Evolutionary conservation across 2,888 invertebrate species (phyloP), one percentile per base, ranked within the genome.

Genomic region (Ophioninae sp.): DNA sequence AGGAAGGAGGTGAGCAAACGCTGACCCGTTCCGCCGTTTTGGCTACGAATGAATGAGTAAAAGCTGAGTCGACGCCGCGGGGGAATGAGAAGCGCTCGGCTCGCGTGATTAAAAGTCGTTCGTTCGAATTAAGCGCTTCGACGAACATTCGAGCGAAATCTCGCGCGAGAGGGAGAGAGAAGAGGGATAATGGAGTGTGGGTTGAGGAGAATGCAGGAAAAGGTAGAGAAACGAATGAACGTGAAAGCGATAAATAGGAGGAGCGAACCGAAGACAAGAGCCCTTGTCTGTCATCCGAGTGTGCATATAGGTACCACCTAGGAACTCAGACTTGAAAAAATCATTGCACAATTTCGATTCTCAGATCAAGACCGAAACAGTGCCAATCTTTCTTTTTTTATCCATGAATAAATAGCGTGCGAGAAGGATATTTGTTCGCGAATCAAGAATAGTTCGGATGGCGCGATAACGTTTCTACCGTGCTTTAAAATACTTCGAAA

Each of bases 91-190:
- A 73, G 74, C 41, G 79, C 67, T 44, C 61, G 82, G 72, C 75
- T 85, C 79, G 75, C 82, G 81, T 82, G 84, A 87, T 86, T 87
- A 87, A 81, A 82, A 85, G 79, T 81, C 84, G 81, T 81, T 84
- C 81, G 79, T 84, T 79, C 81, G 81, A 84, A 84, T 84, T 84
- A 84, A 84, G 81, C 84, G 79, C 84, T 84, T 84, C 79, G 81
- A 84, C 79, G 67, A 59, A 84, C 79, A 76, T 61, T 81, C 74
- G 50, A 75, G 64, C 41, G 68, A 64, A 30, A 79, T 21, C 30
- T 30, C 56, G 70, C 64, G 57, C 50, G 50, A 6, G 64, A 79
- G 70, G 7, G 69, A 56, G 61, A 79, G 57, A 21, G 68, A 56
- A 39, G 72, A 62, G 8, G 23, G n/a, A 41, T 59, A 13, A 62